Conservation (phyloP, 2,113 vertebrate genomes). For the Pandion haliaetus region DNA sequence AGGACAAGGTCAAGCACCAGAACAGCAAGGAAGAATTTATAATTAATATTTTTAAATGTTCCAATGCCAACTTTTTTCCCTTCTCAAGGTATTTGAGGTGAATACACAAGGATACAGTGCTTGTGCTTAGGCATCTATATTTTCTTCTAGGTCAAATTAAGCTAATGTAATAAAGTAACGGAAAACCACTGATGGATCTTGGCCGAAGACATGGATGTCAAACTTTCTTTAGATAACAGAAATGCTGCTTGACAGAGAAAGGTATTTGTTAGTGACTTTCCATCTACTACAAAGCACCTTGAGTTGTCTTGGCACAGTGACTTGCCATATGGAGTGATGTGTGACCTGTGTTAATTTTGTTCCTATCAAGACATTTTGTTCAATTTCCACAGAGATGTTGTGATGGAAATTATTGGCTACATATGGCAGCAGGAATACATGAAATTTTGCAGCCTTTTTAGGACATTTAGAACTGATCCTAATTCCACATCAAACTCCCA, state of each 20-base stretch:
- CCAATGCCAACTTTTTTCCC: background rate
- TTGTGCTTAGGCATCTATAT: conserved; percentile 8
- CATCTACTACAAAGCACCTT: conserved; percentile 60
- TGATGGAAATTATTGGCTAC: conserved; percentile 54
- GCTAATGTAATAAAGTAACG: conserved; percentile 41
- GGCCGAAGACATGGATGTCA: conserved; percentile 48
- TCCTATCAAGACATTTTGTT: conserved; percentile 62
- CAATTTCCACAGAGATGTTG: conserved; percentile 54
- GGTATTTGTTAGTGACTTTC: conserved; percentile 66
- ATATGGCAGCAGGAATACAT: conserved; percentile 16
- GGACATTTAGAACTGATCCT: background rate
- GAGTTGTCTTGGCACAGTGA: conserved; percentile 58
- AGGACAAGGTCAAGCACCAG: background rate
- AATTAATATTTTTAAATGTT: background rate
- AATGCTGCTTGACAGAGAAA: conserved; percentile 34
- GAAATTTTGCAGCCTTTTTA: background rate
- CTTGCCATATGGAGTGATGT: conserved; percentile 66
- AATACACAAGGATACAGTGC: background rate
- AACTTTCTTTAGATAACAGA: conserved; percentile 39
- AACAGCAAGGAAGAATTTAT: background rate
- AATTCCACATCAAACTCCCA: background rate
- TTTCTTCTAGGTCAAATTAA: conserved; percentile 59
- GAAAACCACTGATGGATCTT: conserved; percentile 58
- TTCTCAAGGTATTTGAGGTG: background rate
- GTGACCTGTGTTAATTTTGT: conserved; percentile 66